A percentile compares a stretch with the other conserved stretches of the same genome.
phyloP scores from a whole-genome alignment of 1,140 invertebrate genomes.

The Prorops nasuta region DNA sequence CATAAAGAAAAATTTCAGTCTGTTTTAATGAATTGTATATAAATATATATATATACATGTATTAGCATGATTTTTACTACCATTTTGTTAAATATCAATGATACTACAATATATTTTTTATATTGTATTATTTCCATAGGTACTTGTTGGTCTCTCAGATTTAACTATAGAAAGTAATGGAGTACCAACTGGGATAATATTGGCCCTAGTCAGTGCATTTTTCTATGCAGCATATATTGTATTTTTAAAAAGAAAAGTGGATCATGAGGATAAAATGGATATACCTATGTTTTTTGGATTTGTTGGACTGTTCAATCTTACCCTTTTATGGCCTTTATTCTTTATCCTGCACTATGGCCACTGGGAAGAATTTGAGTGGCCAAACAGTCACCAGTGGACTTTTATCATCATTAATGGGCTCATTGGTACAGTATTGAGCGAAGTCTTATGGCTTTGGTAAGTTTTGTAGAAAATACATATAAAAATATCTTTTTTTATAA shows the following conservation, averaged over 20 bases:
- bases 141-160: constrained; percentile 72
- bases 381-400: constrained; percentile 74
- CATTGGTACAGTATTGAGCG: constrained; percentile 82
- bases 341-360: constrained; percentile 77
- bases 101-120: constrained; percentile 17
- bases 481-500: constrained; percentile 9
- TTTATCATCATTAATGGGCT: constrained; percentile 80
- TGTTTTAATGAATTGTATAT: too few relatives aligned
- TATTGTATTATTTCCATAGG: too few relatives aligned
- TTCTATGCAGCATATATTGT: constrained; percentile 84
- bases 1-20: too few relatives aligned
- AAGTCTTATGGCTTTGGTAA: constrained; percentile 87
- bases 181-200: constrained; percentile 70
- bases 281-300: constrained; percentile 91
- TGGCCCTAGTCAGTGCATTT: constrained; percentile 79
- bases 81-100: constrained; percentile 11
- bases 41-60: too few relatives aligned
- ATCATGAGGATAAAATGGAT: constrained; percentile 84
- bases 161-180: constrained; percentile 57
- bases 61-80: constrained; percentile 2
- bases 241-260: constrained; percentile 75
- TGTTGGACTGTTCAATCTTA: constrained; percentile 80
- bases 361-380: constrained; percentile 79
- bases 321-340: constrained; percentile 84
- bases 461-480: constrained; percentile 24